phyloP scores from a whole-genome alignment of 53 echinoderm and acorn worm species.

The Hippasteria phrygiana region DNA sequence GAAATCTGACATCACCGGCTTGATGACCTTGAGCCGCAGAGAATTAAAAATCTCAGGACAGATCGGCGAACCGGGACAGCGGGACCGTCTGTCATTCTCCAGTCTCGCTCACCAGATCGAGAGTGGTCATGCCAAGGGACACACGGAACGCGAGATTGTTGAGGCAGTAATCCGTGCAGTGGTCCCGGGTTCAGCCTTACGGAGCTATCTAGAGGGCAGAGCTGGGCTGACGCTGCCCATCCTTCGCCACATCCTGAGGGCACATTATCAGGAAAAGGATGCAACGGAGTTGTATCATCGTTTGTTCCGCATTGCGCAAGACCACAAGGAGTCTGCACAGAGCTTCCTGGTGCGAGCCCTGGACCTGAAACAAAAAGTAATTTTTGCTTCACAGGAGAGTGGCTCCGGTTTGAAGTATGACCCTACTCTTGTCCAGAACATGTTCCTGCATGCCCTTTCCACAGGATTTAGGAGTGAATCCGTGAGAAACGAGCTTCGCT shows the following conservation, averaged over 20 bases:
- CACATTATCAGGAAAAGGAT: slow-evolving; percentile 71
- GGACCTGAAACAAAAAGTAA: slow-evolving; percentile 5
- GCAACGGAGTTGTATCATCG: slow-evolving; percentile 69
- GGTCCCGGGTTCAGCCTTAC: slow-evolving; percentile 38
- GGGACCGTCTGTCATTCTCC: background rate
- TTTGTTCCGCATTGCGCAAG: slow-evolving; percentile 27
- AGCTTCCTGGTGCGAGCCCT: slow-evolving; percentile 8
- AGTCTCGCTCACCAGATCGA: slow-evolving; percentile 11
- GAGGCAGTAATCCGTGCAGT: slow-evolving; percentile 68
- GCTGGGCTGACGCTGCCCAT: slow-evolving; percentile 32
- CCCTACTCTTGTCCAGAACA: slow-evolving; percentile 23
- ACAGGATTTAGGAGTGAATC: slow-evolving; percentile 61
- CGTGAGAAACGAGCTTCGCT: slow-evolving; percentile 57
- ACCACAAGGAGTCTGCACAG: background rate
- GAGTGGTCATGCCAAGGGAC: background rate
- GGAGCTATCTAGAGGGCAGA: slow-evolving; percentile 71
- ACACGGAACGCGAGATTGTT: slow-evolving; percentile 16
- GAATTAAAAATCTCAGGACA: slow-evolving; percentile 25
- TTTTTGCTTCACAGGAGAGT: slow-evolving; percentile 14
- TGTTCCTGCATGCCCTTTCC: slow-evolving; percentile 62
- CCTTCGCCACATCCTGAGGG: slow-evolving; percentile 47
- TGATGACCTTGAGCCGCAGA: background rate
- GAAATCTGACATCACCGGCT: background rate
- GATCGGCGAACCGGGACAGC: slow-evolving; percentile 35
- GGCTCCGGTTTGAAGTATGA: slow-evolving; percentile 22